Percentiles rank a stretch among this genome's conserved stretches.
Evolutionary conservation across 2,888 invertebrate genomes (phyloP).

Genomic region (Mystacides longicornis): DNA sequence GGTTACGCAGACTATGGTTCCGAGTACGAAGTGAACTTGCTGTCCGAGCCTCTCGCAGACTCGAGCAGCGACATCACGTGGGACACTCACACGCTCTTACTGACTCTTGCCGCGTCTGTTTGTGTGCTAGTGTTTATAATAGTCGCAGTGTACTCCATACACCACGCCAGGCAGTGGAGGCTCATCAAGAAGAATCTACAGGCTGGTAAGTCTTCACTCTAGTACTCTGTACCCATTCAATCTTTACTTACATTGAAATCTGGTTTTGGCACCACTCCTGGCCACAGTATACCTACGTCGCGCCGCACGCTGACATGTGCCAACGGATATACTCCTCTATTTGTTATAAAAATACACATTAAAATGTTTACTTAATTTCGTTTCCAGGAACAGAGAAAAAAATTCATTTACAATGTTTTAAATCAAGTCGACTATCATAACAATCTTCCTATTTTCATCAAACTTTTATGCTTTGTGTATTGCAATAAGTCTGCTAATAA

Average conservation of each 20-base stretch:
- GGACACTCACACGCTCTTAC: constrained; percentile 68
- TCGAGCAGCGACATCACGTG: constrained; percentile 41
- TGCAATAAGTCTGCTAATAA: no score
- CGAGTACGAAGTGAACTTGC: constrained; percentile 38
- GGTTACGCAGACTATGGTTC: constrained; percentile 37
- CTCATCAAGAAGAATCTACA: constrained; percentile 69
- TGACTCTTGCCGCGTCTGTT: constrained; percentile 65
- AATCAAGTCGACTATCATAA: no score
- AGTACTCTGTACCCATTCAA: not conserved
- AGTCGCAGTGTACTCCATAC: constrained; percentile 66
- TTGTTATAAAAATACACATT: no score
- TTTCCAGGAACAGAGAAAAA: no score
- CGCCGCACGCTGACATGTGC: no score
- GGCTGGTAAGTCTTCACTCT: constrained; percentile 52
- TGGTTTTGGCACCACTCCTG: not conserved
- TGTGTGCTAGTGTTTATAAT: constrained; percentile 75
- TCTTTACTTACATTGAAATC: not conserved
- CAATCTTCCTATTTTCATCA: no score
- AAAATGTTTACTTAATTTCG: no score
- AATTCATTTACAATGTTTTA: no score
- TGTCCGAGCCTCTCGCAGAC: constrained; percentile 21
- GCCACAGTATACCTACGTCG: not conserved
- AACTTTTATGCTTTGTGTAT: no score
- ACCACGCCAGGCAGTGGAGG: constrained; percentile 74
- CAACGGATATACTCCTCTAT: no score